Evolutionary conservation across 1,140 invertebrate species (phyloP).

Genomic region (Ylistrum balloti): DNA sequence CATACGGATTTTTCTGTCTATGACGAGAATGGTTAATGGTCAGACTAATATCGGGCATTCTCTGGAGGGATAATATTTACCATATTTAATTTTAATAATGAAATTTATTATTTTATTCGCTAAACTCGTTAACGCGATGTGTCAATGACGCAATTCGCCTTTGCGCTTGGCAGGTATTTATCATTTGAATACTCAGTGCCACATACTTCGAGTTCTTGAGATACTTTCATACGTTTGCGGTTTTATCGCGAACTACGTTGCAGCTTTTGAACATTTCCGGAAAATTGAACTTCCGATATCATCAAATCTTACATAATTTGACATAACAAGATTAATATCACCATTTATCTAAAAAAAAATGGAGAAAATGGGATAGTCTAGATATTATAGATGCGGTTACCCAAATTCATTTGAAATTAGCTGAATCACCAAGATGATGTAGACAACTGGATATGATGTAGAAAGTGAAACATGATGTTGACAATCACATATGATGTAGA

Average conservation of each 20-base stretch:
- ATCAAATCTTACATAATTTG: background rate
- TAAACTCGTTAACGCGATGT: background rate
- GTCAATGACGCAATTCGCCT: background rate
- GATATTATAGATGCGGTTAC: too few species aligned
- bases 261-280: conserved; percentile 3
- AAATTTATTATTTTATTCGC: background rate
- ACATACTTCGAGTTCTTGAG: background rate
- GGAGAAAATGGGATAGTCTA: background rate
- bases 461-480: too few species aligned
- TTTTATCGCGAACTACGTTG: background rate
- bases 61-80: background rate
- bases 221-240: background rate
- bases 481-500: too few species aligned
- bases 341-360: background rate
- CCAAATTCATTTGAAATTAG: too few species aligned
- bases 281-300: background rate
- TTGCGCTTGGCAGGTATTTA: background rate
- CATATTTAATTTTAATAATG: too few species aligned
- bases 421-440: too few species aligned
- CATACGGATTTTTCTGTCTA: background rate
- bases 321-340: background rate
- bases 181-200: background rate
- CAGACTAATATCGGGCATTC: background rate
- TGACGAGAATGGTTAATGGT: background rate
- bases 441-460: too few species aligned